Percentiles rank a stretch among this genome's conserved stretches.
These are phyloP conservation scores for Conops quadrifasciatus DNA, from an alignment of 2,888 invertebrate species.

Conservation along the genomic window DNA sequence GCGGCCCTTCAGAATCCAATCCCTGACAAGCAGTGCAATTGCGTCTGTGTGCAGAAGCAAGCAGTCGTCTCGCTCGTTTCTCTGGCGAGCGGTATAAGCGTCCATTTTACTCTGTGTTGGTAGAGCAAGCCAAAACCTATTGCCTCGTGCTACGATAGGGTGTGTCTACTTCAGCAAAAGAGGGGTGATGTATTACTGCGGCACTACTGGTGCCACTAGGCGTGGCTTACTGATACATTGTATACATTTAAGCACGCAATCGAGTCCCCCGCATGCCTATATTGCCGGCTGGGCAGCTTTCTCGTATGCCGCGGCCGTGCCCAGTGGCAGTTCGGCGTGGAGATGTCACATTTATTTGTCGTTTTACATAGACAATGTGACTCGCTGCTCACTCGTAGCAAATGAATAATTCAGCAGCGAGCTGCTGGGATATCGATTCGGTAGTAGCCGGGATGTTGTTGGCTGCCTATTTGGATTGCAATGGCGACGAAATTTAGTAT, in stretches of 20 bases:
- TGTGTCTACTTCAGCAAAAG: conserved; percentile 12
- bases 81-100: not conserved
- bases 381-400: conserved; percentile 1
- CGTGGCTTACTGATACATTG: not conserved
- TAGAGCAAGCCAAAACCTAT: not conserved
- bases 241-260: not conserved
- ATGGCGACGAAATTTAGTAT: conserved; percentile 30
- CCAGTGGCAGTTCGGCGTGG: conserved; percentile 28
- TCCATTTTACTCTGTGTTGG: not conserved
- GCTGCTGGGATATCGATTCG: conserved; percentile 3
- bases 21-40: not conserved
- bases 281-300: not conserved
- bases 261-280: not conserved
- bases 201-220: not conserved
- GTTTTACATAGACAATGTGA: conserved; percentile 15
- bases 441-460: conserved; percentile 23
- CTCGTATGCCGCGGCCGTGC: not conserved
- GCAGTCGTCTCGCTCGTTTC: not conserved
- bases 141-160: not conserved
- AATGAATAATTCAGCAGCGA: conserved; percentile 26
- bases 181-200: not conserved
- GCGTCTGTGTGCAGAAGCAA: not conserved
- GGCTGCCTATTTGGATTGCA: conserved; percentile 23
- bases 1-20: not conserved
- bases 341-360: conserved; percentile 24